Conservation (phyloP, 2,113 vertebrate species). For the Cryptoleucopteryx plumbea region DNA sequence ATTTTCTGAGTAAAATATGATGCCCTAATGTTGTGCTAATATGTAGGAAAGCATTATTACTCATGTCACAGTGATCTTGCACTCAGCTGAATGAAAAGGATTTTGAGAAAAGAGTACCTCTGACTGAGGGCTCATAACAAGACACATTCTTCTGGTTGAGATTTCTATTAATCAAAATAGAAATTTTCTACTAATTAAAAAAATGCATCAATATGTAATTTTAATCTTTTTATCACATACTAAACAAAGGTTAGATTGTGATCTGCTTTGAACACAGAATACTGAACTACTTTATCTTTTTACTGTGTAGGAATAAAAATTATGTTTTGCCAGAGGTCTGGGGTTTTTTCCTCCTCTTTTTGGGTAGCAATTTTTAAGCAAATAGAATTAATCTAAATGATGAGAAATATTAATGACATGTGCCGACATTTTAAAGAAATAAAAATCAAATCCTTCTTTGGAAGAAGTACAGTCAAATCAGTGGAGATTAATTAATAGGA, state of each 20-base stretch:
- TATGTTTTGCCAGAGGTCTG: neutral
- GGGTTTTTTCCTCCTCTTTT: neutral
- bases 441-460: neutral
- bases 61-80: neutral
- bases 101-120: neutral
- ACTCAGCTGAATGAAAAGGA: neutral
- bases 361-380: neutral
- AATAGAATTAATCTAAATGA: neutral
- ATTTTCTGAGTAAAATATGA: neutral
- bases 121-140: neutral
- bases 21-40: neutral
- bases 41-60: neutral
- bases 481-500: neutral
- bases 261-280: neutral
- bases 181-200: neutral
- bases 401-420: neutral
- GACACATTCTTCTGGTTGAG: neutral
- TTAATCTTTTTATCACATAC: neutral
- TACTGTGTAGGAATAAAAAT: neutral
- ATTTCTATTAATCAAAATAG: neutral
- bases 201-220: neutral
- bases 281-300: neutral
- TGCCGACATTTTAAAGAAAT: neutral
- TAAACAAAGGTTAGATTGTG: neutral
- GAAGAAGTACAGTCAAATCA: neutral